Base-by-base conservation (phyloP, 1,140 invertebrate genomes). In the Watersipora subatra region DNA sequence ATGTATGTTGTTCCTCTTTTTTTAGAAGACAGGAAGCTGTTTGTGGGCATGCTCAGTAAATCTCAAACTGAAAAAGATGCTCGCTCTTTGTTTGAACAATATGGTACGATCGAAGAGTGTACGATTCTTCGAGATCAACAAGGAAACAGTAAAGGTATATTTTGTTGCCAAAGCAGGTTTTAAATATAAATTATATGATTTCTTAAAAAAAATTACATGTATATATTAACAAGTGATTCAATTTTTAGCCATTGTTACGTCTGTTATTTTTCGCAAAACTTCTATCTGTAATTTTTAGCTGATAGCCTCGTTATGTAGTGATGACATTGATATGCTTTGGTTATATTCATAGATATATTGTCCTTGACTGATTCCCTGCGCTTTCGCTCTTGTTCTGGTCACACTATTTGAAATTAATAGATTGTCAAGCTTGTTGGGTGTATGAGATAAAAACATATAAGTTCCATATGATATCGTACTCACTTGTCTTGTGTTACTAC, bases 21-120 rank as follows among this genome's bases (percentile, higher is more conserved):
- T 89, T 17, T 86, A 97, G 95, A 98, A 84, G 78, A 81, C 70
- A 86, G 94, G 70, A 99, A 99, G 81, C 84, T 99, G 63, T 99
- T 99, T 80, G 90, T 99, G 69, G 96, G 96, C 19, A 98, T 99
- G 96, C 84, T 99, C 70, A 95, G 93, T 75, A 97, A 97, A 80
- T 94, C 97, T 76, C 88, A 91, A 73, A 89, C 87, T 64, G 96
- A 99, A 82, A 93, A 93, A 75, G 95, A 98, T 80, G 93, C 99
- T 19, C 84, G 93, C 63, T 85, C 87, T 69, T 85, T 98, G 82
- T 99, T 99, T 78, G 86, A 88, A 66, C 85, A 88, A 19, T 96
- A 90, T 81, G 96, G 96, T 30, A 86, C 87, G 25, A 97, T 99
- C 70, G 95, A 99, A 80, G 96, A 99, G 82, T 97, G 96, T 78